Base-by-base conservation (phyloP, 1,140 invertebrate species). In the Thaumetopoea pityocampa region DNA sequence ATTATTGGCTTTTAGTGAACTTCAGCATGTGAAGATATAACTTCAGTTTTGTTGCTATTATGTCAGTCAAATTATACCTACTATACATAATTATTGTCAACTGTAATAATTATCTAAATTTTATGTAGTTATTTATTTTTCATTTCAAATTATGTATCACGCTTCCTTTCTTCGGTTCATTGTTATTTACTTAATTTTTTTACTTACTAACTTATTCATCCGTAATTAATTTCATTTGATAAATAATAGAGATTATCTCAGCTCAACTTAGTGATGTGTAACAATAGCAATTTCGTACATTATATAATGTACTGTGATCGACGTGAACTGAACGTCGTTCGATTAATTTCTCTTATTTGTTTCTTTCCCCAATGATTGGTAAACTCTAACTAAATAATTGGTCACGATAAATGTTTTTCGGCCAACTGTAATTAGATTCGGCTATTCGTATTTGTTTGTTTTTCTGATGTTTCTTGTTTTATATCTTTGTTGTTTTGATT, bases 301-400 rank as follows among this genome's bases (percentile, higher is more conserved):
- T 40, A 16, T 40, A 27, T 29, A 40, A 24, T 14, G 17, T 1
- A 38, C 12, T 6, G 23, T 3, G 19, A 4, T 12, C 9, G 1
- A 19, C 22, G 20, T 42, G 27, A 42, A 14, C 40, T 6, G 24
- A 12, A 19, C 15, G 34, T 24, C 18, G 9, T 17, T 18, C 29
- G 40, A 42, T 37, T 45, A 45, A 40, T 45, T 34, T 26, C 22
- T 29, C 32, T 43, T 38, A 53, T 47, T 47, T 43, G 34, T 35
- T 36, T 18, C 9, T 19, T 18, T 26, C 41, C 19, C 9, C 29
- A 33, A 12, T 23, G 8, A 12, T 19, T 11, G 19, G 7, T 14
- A 46, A 40, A 24, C 20, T 43, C 38, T 24, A 53, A 53, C 51
- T 53, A 53, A 46, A 53, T 53, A 53, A 53, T 48, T 53, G 51